phyloP scores from a whole-genome alignment of 2,888 invertebrate genomes.

The Conus canariensis region DNA sequence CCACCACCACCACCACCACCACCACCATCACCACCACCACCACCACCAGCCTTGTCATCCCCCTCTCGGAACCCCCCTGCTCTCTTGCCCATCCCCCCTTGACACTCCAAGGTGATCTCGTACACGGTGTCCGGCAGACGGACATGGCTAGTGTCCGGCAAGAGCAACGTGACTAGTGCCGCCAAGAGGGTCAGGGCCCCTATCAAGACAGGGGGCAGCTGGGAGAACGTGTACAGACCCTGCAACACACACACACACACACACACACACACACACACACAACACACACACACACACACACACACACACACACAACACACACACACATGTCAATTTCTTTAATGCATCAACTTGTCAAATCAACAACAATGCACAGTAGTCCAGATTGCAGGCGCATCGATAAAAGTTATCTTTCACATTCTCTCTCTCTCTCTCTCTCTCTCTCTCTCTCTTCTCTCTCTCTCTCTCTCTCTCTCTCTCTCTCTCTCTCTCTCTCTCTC shows the following conservation, averaged over 20 bases:
- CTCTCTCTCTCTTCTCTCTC: too few relatives aligned
- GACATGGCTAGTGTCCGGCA: conserved; percentile 26
- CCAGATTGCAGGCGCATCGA: too few relatives aligned
- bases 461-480: too few relatives aligned
- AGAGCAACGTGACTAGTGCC: neutral
- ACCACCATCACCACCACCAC: neutral
- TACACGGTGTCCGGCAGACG: conserved; percentile 33
- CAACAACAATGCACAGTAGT: too few relatives aligned
- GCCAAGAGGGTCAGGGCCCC: conserved; percentile 16
- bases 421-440: too few relatives aligned
- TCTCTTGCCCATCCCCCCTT: neutral
- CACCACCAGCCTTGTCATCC: neutral
- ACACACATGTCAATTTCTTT: too few relatives aligned
- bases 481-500: too few relatives aligned
- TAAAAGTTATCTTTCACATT: too few relatives aligned
- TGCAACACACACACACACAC: neutral
- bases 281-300: too few relatives aligned
- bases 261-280: neutral
- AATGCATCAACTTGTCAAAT: too few relatives aligned
- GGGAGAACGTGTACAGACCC: conserved; percentile 33
- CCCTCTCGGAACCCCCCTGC: neutral
- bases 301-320: too few relatives aligned
- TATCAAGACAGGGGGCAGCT: conserved; percentile 19
- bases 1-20: neutral
- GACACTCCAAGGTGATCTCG: conserved; percentile 2